Evolutionary conservation across 2,113 vertebrate species (phyloP).

Genomic region (Brachyistius frenatus): DNA sequence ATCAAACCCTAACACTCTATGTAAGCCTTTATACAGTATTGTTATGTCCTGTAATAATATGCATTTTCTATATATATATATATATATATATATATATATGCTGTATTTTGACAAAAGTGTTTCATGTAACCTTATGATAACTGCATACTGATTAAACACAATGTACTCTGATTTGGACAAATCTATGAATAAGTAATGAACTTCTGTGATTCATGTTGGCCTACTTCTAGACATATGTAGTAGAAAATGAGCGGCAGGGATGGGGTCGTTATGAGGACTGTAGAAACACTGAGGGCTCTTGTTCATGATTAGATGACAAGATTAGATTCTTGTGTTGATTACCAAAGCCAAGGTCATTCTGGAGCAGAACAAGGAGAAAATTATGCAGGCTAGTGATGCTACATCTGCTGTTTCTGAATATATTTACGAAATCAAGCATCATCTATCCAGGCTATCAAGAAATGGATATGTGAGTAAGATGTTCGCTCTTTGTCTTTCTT

Average conservation of each 20-base stretch:
- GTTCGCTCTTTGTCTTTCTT: slow-evolving; percentile 3
- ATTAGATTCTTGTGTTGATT: slow-evolving; percentile 75
- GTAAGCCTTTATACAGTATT: background rate
- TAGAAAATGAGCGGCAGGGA: slow-evolving; percentile 39
- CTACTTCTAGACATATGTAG: slow-evolving; percentile 57
- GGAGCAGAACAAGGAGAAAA: slow-evolving; percentile 47
- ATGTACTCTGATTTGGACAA: slow-evolving; percentile 40
- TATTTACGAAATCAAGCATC: slow-evolving; percentile 40
- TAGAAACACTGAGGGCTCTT: slow-evolving; percentile 63
- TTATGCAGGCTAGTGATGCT: slow-evolving; percentile 21
- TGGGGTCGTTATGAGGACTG: slow-evolving; percentile 37
- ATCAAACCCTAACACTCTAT: background rate
- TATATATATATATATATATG: background rate
- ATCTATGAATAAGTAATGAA: slow-evolving; percentile 71
- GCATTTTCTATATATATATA: slow-evolving; percentile 1
- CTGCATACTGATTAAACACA: slow-evolving; percentile 39
- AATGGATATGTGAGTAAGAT: slow-evolving; percentile 9
- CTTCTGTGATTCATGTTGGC: slow-evolving; percentile 49
- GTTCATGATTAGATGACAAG: slow-evolving; percentile 69
- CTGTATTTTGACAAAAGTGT: background rate
- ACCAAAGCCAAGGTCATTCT: slow-evolving; percentile 68
- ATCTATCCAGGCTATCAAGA: slow-evolving; percentile 26
- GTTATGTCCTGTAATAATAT: background rate
- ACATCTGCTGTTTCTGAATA: slow-evolving; percentile 21
- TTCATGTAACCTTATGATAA: slow-evolving; percentile 40